Evolutionary conservation across 2,113 vertebrate species (phyloP).

Genomic region (Onychostruthus taczanowskii): DNA sequence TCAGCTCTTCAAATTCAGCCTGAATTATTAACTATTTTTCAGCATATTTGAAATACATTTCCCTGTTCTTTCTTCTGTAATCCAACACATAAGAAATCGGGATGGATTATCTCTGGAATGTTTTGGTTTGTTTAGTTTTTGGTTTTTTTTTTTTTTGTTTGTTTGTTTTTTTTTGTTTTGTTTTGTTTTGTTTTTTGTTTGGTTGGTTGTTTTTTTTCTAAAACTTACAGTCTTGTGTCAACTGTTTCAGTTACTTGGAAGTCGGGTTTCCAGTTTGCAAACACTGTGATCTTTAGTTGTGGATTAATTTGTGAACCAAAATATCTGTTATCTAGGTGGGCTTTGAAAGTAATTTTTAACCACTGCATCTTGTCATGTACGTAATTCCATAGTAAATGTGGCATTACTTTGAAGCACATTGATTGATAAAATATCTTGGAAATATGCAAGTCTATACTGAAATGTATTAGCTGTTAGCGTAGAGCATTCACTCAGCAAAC

Average conservation of each 20-base stretch:
- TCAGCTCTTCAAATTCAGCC: neutral
- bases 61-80: neutral
- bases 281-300: neutral
- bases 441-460: neutral
- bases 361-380: neutral
- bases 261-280: neutral
- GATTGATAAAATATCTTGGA: neutral
- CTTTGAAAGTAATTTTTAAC: neutral
- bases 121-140: neutral
- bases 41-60: neutral
- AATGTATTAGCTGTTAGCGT: neutral
- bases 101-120: neutral
- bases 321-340: neutral
- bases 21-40: neutral
- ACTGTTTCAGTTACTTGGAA: neutral
- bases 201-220: neutral
- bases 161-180: neutral
- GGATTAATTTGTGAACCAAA: neutral
- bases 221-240: neutral
- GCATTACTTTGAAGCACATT: neutral
- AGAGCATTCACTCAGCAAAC: neutral
- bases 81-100: neutral
- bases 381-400: fast-evolving
- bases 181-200: neutral
- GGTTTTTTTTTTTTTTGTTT: neutral